Conservation (phyloP, 2,797 vertebrate genomes). For the Tachyglossus aculeatus region DNA sequence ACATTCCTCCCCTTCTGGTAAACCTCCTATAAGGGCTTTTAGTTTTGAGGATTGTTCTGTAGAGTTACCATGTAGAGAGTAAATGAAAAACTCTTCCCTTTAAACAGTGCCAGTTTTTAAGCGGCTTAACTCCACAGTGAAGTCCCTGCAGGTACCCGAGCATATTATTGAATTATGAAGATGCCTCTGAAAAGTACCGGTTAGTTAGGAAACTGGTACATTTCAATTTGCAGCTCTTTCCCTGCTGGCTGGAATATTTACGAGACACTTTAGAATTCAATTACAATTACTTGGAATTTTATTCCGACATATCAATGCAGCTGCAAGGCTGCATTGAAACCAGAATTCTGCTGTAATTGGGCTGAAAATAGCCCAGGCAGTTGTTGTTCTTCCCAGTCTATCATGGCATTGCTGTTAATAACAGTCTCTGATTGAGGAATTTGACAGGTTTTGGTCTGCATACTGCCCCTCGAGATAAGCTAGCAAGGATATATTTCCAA, state of each 20-base stretch:
- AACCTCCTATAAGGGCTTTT: background rate
- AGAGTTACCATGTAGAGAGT: background rate
- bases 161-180: conserved; percentile 36
- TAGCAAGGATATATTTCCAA: no score
- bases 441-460: no score
- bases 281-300: conserved; percentile 37
- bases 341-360: background rate
- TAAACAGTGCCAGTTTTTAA: conserved; percentile 8
- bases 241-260: conserved; percentile 33
- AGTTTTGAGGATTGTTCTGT: background rate
- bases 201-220: conserved; percentile 44
- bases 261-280: conserved; percentile 27
- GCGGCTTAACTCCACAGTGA: conserved; percentile 5
- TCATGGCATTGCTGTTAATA: background rate
- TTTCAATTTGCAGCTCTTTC: conserved; percentile 36
- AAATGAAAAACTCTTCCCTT: conserved; percentile 32
- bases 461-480: no score
- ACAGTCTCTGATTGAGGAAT: no score
- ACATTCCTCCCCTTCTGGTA: background rate
- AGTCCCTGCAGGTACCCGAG: conserved; percentile 30
- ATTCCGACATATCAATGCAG: conserved; percentile 10
- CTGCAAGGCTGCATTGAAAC: conserved; percentile 11
- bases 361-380: conserved; percentile 1
- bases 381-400: conserved; percentile 4
- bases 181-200: conserved; percentile 15